Evolutionary conservation across 2,888 invertebrate species (phyloP), one percentile per base, ranked within the genome.

Genomic region (Drosophila acutilabella): DNA sequence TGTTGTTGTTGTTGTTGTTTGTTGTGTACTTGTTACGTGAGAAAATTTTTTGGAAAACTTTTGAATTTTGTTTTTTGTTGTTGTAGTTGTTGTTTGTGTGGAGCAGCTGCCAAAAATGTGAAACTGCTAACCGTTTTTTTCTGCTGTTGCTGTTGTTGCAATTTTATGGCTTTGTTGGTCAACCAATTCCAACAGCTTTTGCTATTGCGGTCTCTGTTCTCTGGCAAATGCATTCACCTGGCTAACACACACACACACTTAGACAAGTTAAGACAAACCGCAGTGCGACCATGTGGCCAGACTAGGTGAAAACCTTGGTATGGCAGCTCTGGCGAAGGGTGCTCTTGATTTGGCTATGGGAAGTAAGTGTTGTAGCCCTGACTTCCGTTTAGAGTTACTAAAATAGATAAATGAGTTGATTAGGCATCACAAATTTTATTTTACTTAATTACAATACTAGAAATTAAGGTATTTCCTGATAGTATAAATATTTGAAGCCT

Each of bases 21-120:
- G 76, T 68, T 81, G 64, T 79, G 88, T 85, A 88, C 84, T 82
- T 85, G 85, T 82, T 85, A 85, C 88, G 84, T 85, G 84, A 88
- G 88, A 85, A 85, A 82, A 85, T 80, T 82, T 80, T 74, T 71
- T 74, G 71, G 71, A 82, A 79, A 78, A 79, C 73, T 69, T 72
- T 72, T 60, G 66, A 58, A 81, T 79, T 84, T 84, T 71, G 58
- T 52, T 60, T 56, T 57, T 30, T 36, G 54, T 10, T 53, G 53
- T 44, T 56, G 11, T 6, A 10, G 33, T 14, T 52, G 41, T 44
- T 47, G 41, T 33, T 44, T 30, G 36, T 59, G 57, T 47, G 62
- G 64, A 67, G 64, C 77, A 80, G 78, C 72, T 81, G 69, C 78
- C 80, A 80, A 71, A 82, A 81, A 82, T 76, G 64, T 77, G 70